Evolutionary conservation across 2,797 vertebrate genomes (phyloP), one percentile per base, ranked within the genome.

Genomic region (Onychomys torridus): DNA sequence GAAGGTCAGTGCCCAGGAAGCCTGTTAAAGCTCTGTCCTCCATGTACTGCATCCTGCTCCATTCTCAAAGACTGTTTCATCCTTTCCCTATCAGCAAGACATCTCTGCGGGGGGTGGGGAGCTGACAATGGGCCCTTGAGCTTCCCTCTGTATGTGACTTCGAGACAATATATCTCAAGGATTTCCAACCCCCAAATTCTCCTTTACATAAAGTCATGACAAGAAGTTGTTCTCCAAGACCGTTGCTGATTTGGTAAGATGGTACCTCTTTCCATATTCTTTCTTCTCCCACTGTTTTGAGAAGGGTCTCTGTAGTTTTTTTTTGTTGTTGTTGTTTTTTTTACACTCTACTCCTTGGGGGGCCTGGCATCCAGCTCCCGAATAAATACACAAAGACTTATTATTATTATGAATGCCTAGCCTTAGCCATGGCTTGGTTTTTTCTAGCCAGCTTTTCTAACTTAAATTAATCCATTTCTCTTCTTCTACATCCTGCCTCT

Each of bases 1-100:
- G 75, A 95, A 95, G 81, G 85, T 73, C 61, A 78, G 77, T 49
- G 8, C 93, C 78, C n/a, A 82, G 6, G 5, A 86, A 97, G 94
- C 49, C 52, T 85, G 52, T 6, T 79, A n/a, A 52, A 73, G 82
- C 34, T 96, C 63, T 85, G 52, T 25, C 27, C 17, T 32, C 78
- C 37, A 63, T 89, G 96, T 82, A 77, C 89, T 46, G 1, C 76
- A 49, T 86, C 87, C 49, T n/a, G 17, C 32, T 52, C 13, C 8
- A 21, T 23, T 78, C 29, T 52, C 29, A n/a, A 21, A 32, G 77
- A 63, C 95, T 34, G 7, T 85, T 97, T 85, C 88, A 94, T 78
- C 94, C 0, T 1, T 92, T 90, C 69, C 84, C 67, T 37, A 23
- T n/a, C n/a, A 84, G 86, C 61, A 77, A 83, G 79, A 19, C 37